Percentiles rank a stretch among this genome's conserved stretches.
Conservation (phyloP, 2,797 vertebrate genomes). For the Acipenser oxyrinchus region DNA sequence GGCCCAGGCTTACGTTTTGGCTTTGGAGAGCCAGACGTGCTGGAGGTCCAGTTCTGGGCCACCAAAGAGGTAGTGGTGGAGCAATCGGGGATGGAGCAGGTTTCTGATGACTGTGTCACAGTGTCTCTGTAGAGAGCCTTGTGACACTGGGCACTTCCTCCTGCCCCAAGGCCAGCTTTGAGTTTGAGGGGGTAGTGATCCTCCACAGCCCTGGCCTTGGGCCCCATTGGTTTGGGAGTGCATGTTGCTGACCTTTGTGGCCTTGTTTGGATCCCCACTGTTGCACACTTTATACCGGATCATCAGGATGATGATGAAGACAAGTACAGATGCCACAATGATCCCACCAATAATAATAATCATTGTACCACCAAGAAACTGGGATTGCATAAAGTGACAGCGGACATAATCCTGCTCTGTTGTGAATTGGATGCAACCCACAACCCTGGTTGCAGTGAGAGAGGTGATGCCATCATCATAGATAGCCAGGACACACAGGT, state of each 20-base stretch:
- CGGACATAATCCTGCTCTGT: slow-evolving; percentile 92
- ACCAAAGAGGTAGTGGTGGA: slow-evolving; percentile 72
- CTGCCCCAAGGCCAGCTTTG: slow-evolving; percentile 75
- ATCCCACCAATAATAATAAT: slow-evolving; percentile 98
- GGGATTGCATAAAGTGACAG: slow-evolving; percentile 97
- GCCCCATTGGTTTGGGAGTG: slow-evolving; percentile 94
- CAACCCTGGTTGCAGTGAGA: slow-evolving; percentile 87
- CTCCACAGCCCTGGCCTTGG: slow-evolving; percentile 71
- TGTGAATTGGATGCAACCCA: slow-evolving; percentile 92
- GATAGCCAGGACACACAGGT: slow-evolving; percentile 93
- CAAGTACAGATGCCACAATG: slow-evolving; percentile 90
- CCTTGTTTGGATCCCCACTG: slow-evolving; percentile 73
- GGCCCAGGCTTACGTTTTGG: slow-evolving; percentile 76
- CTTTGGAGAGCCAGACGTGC: slow-evolving; percentile 66
- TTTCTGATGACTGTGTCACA: slow-evolving; percentile 58
- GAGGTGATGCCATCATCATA: slow-evolving; percentile 93
- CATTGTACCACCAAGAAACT: slow-evolving; percentile 97
- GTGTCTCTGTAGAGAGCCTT: slow-evolving; percentile 54
- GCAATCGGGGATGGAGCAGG: slow-evolving; percentile 67
- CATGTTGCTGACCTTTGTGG: slow-evolving; percentile 78
- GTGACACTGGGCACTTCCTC: slow-evolving; percentile 71
- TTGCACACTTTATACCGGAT: slow-evolving; percentile 97
- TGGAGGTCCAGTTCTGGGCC: slow-evolving; percentile 77
- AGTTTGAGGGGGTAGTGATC: slow-evolving; percentile 63
- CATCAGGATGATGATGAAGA: slow-evolving; percentile 98